Evolutionary conservation across 2,797 vertebrate genomes (phyloP).

Genomic region (Hephaestus fuliginosus): DNA sequence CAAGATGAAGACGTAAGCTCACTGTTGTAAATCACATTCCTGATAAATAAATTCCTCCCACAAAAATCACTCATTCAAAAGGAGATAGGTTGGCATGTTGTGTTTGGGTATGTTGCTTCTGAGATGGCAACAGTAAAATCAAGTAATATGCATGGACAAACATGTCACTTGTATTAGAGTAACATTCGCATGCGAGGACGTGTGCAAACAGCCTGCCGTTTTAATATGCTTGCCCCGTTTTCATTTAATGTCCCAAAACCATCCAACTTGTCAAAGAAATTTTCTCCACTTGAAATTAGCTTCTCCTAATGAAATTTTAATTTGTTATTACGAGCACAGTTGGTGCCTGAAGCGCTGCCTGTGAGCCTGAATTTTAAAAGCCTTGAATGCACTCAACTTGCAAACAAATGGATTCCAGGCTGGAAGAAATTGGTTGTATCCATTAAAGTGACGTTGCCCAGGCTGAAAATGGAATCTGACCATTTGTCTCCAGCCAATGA

Average conservation of each 20-base stretch:
- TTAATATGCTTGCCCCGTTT: slow-evolving; percentile 45
- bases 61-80: neutral
- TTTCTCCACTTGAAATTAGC: slow-evolving; percentile 64
- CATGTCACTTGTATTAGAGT: slow-evolving; percentile 8
- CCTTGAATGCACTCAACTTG: slow-evolving; percentile 65
- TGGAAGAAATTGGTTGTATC: slow-evolving; percentile 62
- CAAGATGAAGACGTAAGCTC: neutral
- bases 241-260: slow-evolving; percentile 63
- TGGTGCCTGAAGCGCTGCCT: slow-evolving; percentile 63
- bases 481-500: slow-evolving; percentile 55
- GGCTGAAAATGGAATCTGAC: slow-evolving; percentile 57
- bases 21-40: neutral
- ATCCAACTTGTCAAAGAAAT: slow-evolving; percentile 68
- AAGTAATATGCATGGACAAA: slow-evolving; percentile 7
- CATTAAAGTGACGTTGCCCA: slow-evolving; percentile 55
- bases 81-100: neutral
- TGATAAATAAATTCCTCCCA: too few relatives aligned
- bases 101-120: neutral
- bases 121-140: neutral
- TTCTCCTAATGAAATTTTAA: slow-evolving; percentile 75
- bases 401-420: slow-evolving; percentile 69
- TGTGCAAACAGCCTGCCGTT: slow-evolving; percentile 3
- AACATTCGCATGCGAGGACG: neutral
- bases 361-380: slow-evolving; percentile 66
- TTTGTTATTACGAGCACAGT: slow-evolving; percentile 73